A percentile compares a stretch with the other conserved stretches of the same genome.
These are phyloP conservation scores for Promerops cafer DNA, from an alignment of 2,113 vertebrate genomes.

Conservation along the genomic window DNA sequence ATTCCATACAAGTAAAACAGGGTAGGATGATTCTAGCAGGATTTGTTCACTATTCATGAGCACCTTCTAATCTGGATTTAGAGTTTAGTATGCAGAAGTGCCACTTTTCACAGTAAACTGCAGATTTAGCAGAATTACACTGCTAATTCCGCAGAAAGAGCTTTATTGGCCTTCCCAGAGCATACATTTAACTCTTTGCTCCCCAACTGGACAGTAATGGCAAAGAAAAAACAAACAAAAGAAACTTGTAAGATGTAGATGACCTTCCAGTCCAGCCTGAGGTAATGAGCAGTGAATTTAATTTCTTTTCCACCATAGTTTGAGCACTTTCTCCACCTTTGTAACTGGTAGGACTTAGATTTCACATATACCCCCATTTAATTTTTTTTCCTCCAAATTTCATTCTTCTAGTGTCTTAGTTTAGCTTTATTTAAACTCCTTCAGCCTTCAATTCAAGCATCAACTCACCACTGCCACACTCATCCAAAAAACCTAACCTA, in stretches of 20 bases:
- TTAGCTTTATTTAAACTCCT: not conserved
- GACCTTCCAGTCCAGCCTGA: not conserved
- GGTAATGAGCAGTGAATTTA: not conserved
- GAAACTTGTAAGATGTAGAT: not conserved
- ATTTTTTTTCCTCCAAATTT: not conserved
- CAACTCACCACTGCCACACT: not conserved
- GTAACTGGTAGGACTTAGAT: not conserved
- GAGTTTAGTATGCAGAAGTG: constrained; percentile 5
- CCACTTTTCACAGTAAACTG: constrained; percentile 20
- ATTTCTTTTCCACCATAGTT: not conserved
- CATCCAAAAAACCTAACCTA: not conserved
- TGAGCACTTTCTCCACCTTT: not conserved
- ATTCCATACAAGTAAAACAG: not conserved
- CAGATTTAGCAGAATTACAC: constrained; percentile 41
- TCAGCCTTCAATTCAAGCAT: not conserved
- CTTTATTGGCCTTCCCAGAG: not conserved
- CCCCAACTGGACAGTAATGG: not conserved
- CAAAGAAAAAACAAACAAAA: not conserved
- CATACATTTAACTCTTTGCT: not conserved
- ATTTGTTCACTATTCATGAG: constrained; percentile 6
- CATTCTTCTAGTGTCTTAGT: not conserved
- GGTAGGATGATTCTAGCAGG: not conserved
- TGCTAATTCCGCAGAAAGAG: constrained; percentile 18
- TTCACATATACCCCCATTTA: fast-evolving
- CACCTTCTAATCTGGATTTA: constrained; percentile 51